phyloP scores from a whole-genome alignment of 2,113 vertebrate species.

The Nothoprocta pentlandii region DNA sequence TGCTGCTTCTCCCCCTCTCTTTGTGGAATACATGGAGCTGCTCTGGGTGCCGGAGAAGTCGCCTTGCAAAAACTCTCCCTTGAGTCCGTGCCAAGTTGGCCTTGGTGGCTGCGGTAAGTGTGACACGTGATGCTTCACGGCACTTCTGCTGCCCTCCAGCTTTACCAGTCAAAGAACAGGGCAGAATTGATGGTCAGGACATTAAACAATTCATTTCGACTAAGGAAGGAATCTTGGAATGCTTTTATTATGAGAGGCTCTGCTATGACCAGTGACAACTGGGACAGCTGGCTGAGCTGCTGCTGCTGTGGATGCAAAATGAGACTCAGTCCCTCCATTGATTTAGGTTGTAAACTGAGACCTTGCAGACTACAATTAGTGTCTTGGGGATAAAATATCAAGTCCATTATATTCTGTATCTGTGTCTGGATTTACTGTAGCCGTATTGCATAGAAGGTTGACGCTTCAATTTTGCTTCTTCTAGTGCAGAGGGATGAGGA shows the following conservation, averaged over 20 bases:
- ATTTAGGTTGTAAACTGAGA: constrained; percentile 26
- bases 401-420: not conserved
- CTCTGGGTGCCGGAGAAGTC: not conserved
- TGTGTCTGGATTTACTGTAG: not conserved
- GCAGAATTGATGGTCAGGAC: not conserved
- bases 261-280: not conserved
- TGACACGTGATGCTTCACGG: not conserved
- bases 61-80: not conserved
- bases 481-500: not conserved
- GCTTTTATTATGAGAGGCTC: not conserved
- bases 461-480: not conserved
- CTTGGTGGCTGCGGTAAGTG: constrained; percentile 3
- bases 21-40: not conserved
- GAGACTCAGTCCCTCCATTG: constrained; percentile 34
- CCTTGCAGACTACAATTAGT: constrained; percentile 21
- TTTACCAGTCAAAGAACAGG: not conserved
- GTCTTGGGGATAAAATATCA: constrained; percentile 23
- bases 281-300: constrained; percentile 3
- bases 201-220: not conserved
- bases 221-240: not conserved
- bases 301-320: not conserved
- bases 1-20: not conserved
- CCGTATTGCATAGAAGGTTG: not conserved
- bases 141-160: constrained; percentile 12
- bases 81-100: not conserved